Evolutionary conservation across 2,797 vertebrate species (phyloP), one percentile per base, ranked within the genome.

Genomic region (Gila robusta): DNA sequence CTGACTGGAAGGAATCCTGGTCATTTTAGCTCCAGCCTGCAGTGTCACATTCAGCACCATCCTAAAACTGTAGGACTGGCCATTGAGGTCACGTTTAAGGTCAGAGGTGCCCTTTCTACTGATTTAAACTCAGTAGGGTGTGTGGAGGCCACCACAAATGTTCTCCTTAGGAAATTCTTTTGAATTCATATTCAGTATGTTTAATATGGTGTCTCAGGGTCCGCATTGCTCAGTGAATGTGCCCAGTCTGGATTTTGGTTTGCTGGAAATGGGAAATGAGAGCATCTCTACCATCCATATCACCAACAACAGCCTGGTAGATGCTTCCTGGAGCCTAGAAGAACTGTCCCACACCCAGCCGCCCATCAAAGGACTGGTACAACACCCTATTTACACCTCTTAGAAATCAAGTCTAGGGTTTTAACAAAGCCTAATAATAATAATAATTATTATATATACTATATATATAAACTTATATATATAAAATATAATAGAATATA

Each of bases 41-140:
- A 79, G 28, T 99, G 98, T 88, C 91, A 93, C 35, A 88, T 98
- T 79, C 89, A 93, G 79, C 90, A 95, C 44, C 95, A 91, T 0
- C 37, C 88, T 0, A 91, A 94, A 28, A 96, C 97, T 0, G 89
- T 97, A 62, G 86, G 91, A 10, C 86, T 99, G 70, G 91, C 95
- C 0, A 85, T 99, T 1, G 95, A 98, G 88, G 97, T 96, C 5
- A 92, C 93, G 66, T 99, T 99, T 90, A 97, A 98, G 96, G 64
- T 66, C 64, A 66, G 64, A 32, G 0, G 98, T 85, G 17, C 0
- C 32, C 19, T 77, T 84, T 5, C 21, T 11, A 49, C 4, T 64
- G 11, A 76, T 47, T 66, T 47, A 76, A 37, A 32, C 1, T 35
- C 2, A 16, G 3, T 35, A 72, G 5, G 14, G 32, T 66, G 7